These are phyloP conservation scores for Parasteatoda tepidariorum DNA, from an alignment of 1,140 invertebrate species.

Conservation along the genomic window DNA sequence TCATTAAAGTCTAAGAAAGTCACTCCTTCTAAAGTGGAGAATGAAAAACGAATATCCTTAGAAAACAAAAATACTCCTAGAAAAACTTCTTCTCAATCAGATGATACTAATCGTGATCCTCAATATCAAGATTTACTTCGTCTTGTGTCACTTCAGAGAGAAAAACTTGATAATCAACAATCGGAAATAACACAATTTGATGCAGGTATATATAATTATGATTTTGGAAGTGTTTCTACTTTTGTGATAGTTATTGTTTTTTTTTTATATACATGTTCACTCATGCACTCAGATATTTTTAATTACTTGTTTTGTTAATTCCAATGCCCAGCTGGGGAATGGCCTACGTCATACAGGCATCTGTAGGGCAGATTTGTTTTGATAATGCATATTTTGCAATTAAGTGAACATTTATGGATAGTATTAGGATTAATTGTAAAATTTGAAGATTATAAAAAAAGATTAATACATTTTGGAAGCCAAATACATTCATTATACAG, in stretches of 20 bases:
- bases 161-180: conserved; percentile 88
- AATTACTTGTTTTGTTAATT: background rate
- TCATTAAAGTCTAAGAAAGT: conserved; percentile 22
- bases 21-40: conserved; percentile 12
- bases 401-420: too few relatives aligned
- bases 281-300: background rate
- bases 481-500: too few relatives aligned
- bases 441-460: too few relatives aligned
- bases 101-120: conserved; percentile 68
- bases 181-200: conserved; percentile 82
- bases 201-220: conserved; percentile 70
- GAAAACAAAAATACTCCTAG: conserved; percentile 12
- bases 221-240: conserved; percentile 7
- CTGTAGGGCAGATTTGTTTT: too few relatives aligned
- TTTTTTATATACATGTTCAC: background rate
- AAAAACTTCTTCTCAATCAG: background rate
- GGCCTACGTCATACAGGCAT: too few relatives aligned
- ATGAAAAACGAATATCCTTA: background rate
- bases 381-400: too few relatives aligned
- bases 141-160: conserved; percentile 88
- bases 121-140: conserved; percentile 80
- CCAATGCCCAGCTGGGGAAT: too few relatives aligned
- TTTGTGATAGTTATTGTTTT: background rate
- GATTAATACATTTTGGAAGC: too few relatives aligned
- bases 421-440: too few relatives aligned